Percentiles rank a stretch among this genome's conserved stretches.
Conservation (phyloP, 2,797 vertebrate genomes). For the Merluccius polli region DNA sequence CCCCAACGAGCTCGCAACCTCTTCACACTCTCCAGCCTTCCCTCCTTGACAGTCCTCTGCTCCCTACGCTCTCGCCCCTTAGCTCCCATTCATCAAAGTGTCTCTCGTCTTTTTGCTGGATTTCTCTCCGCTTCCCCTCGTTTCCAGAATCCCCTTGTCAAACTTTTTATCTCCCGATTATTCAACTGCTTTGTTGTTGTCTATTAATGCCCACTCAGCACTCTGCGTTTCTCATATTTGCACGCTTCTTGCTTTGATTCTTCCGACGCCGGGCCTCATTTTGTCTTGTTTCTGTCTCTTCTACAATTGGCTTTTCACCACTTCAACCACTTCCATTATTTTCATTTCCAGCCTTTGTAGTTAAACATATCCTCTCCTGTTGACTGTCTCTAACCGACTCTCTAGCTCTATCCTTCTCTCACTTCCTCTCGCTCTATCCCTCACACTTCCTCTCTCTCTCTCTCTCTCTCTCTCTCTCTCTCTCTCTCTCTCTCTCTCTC, state of each 20-base stretch:
- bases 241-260: background rate
- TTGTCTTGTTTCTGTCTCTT: background rate
- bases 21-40: background rate
- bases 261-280: background rate
- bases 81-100: constrained; percentile 1
- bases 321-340: background rate
- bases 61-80: background rate
- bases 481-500: background rate
- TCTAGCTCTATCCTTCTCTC: too few species aligned
- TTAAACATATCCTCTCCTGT: background rate
- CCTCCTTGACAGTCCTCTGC: background rate
- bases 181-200: background rate
- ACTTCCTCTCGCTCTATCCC: too few species aligned
- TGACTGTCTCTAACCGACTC: background rate
- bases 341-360: background rate
- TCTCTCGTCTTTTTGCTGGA: background rate
- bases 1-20: background rate
- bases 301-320: background rate
- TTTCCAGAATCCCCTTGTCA: background rate
- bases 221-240: background rate
- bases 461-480: too few species aligned
- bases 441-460: too few species aligned
- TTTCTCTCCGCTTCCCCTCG: background rate
- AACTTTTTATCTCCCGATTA: background rate
- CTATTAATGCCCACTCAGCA: background rate